A percentile compares a stretch with the other conserved stretches of the same genome.
Evolutionary conservation across 1,140 invertebrate genomes (phyloP).

Genomic region (Pseudoatta argentina): DNA sequence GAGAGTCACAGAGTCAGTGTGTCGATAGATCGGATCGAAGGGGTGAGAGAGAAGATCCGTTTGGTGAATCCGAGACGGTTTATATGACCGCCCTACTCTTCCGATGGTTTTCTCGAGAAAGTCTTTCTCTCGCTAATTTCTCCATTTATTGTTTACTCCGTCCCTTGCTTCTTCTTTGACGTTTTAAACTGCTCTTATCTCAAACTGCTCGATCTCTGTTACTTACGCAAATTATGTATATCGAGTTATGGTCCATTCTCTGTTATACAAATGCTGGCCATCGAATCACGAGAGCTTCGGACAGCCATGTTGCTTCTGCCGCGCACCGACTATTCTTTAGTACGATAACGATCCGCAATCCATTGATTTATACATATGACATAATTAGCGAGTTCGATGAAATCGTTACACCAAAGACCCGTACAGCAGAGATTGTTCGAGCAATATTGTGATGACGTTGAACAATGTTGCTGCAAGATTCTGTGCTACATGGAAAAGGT

Average conservation of each 20-base stretch:
- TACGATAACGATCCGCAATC: neutral
- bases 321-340: neutral
- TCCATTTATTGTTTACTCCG: conserved; percentile 64
- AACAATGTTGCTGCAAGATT: too few relatives aligned
- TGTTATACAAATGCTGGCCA: neutral
- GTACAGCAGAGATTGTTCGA: too few relatives aligned
- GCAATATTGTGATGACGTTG: too few relatives aligned
- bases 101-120: conserved; percentile 30
- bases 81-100: conserved; percentile 45
- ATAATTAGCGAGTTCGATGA: neutral
- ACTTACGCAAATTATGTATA: conserved; percentile 48
- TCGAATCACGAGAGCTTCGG: neutral
- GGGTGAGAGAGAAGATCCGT: conserved; percentile 6
- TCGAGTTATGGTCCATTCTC: neutral
- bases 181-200: conserved; percentile 65
- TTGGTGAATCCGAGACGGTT: conserved; percentile 56
- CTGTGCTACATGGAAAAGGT: neutral
- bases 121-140: conserved; percentile 62
- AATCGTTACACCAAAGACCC: neutral
- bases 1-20: conserved; percentile 47
- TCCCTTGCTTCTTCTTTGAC: conserved; percentile 7
- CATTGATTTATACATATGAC: neutral
- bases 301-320: neutral
- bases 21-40: conserved; percentile 67
- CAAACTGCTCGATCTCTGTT: conserved; percentile 6